Percentiles rank a stretch among this genome's conserved stretches.
Evolutionary conservation across 2,113 vertebrate species (phyloP).

Genomic region (Acanthochromis polyacanthus): DNA sequence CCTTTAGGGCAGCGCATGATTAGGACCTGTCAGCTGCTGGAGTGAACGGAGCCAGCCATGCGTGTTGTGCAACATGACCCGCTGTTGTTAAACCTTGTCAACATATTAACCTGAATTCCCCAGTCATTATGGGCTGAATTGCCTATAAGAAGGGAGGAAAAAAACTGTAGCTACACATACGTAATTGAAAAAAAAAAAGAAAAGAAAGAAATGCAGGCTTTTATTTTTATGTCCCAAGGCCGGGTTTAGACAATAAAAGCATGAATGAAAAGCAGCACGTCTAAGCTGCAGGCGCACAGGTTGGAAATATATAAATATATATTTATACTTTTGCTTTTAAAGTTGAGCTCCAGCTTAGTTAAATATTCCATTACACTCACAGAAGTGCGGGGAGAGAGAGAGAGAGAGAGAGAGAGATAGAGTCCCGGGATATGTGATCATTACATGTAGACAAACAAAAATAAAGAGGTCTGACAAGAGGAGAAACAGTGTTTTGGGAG

Average conservation of each 20-base stretch:
- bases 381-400: neutral
- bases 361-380: neutral
- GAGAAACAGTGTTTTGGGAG: constrained; percentile 69
- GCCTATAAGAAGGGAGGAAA: constrained; percentile 72
- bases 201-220: neutral
- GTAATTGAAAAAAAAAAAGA: constrained; percentile 78
- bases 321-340: neutral
- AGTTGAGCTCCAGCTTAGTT: neutral
- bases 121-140: constrained; percentile 89
- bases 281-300: neutral
- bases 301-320: constrained; percentile 4
- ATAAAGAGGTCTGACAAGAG: constrained; percentile 71
- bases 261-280: constrained; percentile 52
- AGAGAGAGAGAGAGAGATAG: neutral
- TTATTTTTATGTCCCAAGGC: constrained; percentile 79
- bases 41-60: constrained; percentile 90
- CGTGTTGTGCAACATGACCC: constrained; percentile 96
- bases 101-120: constrained; percentile 99
- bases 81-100: constrained; percentile 98
- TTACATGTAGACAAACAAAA: constrained; percentile 59
- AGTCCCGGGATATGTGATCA: constrained; percentile 34
- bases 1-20: constrained; percentile 96
- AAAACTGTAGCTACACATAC: constrained; percentile 76
- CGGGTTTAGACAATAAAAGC: constrained; percentile 75
- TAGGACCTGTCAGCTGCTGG: constrained; percentile 96